phyloP scores from a whole-genome alignment of 2,113 vertebrate species.

The Charina bottae region DNA sequence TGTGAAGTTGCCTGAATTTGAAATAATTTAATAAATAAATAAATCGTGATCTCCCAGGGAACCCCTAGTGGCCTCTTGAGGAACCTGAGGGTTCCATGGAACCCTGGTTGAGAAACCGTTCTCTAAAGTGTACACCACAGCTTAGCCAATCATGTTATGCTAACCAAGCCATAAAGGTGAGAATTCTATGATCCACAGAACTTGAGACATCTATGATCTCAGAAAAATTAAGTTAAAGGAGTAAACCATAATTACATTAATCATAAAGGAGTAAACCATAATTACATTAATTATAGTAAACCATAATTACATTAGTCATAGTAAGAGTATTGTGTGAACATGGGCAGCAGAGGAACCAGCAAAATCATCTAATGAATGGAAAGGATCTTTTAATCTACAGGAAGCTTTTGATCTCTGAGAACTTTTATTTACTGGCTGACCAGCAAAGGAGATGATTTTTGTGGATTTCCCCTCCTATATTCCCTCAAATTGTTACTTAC shows the following conservation, averaged over 20 bases:
- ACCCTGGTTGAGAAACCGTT: no score
- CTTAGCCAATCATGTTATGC: background rate
- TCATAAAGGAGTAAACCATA: background rate
- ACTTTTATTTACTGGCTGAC: background rate
- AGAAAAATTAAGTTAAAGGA: background rate
- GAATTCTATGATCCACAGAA: background rate
- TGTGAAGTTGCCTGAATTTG: no score
- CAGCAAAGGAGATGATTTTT: background rate
- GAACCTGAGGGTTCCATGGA: no score
- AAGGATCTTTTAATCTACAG: background rate
- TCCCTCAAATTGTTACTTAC: background rate
- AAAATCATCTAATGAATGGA: background rate
- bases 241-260: background rate
- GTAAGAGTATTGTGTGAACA: background rate
- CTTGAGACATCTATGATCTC: background rate
- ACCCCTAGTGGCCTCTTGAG: no score
- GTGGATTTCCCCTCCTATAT: background rate
- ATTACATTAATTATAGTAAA: background rate
- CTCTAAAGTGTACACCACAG: background rate
- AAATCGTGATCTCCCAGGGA: no score
- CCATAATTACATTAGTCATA: background rate
- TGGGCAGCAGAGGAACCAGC: no score
- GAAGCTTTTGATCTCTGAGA: background rate
- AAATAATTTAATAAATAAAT: no score
- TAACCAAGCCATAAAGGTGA: background rate